phyloP scores from a whole-genome alignment of 1,140 invertebrate genomes.

The Eupristina koningsbergeri region DNA sequence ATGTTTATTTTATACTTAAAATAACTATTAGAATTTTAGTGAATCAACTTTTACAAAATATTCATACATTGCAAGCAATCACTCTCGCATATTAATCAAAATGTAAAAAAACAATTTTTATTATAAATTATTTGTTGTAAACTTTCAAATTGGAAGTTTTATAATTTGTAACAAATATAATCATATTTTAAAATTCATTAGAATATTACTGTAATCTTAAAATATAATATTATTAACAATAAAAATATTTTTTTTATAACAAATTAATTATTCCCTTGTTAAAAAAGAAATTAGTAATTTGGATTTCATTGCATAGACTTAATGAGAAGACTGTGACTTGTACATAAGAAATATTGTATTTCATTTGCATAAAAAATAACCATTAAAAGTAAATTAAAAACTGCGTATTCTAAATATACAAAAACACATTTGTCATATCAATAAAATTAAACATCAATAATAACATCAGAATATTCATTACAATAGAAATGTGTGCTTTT shows the following conservation, averaged over 20 bases:
- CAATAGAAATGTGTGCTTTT: conserved; percentile 30
- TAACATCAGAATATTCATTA: not conserved
- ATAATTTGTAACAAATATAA: not conserved
- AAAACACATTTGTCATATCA: conserved; percentile 13
- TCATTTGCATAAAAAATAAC: conserved; percentile 26
- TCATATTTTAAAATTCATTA: not conserved
- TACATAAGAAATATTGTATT: conserved; percentile 33
- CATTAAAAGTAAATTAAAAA: conserved; percentile 31
- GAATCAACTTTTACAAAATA: not conserved
- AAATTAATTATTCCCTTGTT: conserved; percentile 1
- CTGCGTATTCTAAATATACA: conserved; percentile 23
- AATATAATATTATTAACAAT: not conserved
- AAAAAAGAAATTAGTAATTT: conserved; percentile 9
- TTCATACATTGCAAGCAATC: not conserved
- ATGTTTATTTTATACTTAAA: not conserved
- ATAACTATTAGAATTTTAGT: not conserved
- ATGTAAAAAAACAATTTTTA: not conserved
- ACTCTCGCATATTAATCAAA: not conserved
- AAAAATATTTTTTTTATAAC: not conserved
- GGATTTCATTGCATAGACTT: not conserved
- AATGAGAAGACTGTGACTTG: conserved; percentile 39
- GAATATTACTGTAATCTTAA: not conserved
- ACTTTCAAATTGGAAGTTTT: not conserved
- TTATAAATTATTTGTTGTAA: not conserved
- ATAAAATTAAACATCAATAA: conserved; percentile 7